These are phyloP conservation scores for Eupeodes luniger DNA, from an alignment of 2,888 invertebrate genomes.

Conservation along the genomic window DNA sequence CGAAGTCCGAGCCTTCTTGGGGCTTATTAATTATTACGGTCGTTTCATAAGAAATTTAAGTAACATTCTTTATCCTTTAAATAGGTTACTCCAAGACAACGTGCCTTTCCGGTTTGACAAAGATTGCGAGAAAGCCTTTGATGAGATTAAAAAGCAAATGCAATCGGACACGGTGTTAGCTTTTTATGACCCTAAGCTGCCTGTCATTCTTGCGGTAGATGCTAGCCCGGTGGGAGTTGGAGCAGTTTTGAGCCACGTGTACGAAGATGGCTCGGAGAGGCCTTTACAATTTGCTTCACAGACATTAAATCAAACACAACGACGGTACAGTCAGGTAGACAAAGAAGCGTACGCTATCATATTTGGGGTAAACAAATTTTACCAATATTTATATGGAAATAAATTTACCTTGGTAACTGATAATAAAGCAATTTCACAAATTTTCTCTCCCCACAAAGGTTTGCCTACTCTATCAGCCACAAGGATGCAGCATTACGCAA, in stretches of 20 bases:
- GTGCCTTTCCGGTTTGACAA: constrained; percentile 77
- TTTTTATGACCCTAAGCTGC: constrained; percentile 78
- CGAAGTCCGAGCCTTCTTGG: constrained; percentile 78
- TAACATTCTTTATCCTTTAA: constrained; percentile 78
- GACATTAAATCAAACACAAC: constrained; percentile 78
- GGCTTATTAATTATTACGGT: constrained; percentile 80
- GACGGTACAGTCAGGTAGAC: constrained; percentile 77
- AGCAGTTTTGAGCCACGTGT: constrained; percentile 78
- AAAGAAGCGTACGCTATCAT: constrained; percentile 76
- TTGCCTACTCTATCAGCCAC: constrained; percentile 9
- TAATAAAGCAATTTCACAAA: constrained; percentile 10
- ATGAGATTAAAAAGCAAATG: constrained; percentile 77
- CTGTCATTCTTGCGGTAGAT: constrained; percentile 79
- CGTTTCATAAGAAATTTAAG: constrained; percentile 79
- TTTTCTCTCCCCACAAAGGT: constrained; percentile 21
- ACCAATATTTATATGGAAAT: constrained; percentile 78
- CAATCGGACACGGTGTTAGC: constrained; percentile 75
- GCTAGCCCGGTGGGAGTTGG: constrained; percentile 77
- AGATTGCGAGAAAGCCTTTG: constrained; percentile 77
- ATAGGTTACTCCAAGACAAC: constrained; percentile 77
- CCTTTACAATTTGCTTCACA: constrained; percentile 81
- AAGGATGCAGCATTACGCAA: constrained; percentile 7
- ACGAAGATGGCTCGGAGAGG: constrained; percentile 77
- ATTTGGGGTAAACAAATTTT: constrained; percentile 81
- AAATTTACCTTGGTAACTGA: constrained; percentile 44